Evolutionary conservation across 2,113 vertebrate species (phyloP), one percentile per base, ranked within the genome.

Genomic region (Peucedramus taeniatus): DNA sequence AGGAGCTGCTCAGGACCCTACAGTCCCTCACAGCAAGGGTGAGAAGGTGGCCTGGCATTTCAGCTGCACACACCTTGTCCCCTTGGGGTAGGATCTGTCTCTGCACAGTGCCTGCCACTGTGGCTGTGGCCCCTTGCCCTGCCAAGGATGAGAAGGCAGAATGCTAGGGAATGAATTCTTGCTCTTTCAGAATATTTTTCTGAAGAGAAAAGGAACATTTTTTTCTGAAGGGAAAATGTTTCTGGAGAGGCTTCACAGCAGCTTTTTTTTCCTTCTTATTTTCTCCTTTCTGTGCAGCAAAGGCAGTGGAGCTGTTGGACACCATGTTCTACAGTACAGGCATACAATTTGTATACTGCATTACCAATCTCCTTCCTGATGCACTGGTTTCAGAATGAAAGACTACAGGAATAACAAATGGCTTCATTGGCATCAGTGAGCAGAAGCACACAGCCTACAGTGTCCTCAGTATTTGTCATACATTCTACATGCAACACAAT

Each of bases 101-200:
- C 7, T 35, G 42, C 53, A 6, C 0, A 1, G 22, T 24, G 33
- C 23, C 66, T 63, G 2, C 12, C 31, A 1, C 57, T 27, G 57
- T 33, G 79, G 24, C 49, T 8, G 0, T 42, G 30, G 27, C 33
- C 33, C 6, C 2, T 33, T n/a, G 8, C n/a, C 35, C 20, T 23
- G 9, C 11, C 7, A 10, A 39, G 47, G 26, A 45, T 10, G 28
- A 47, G 61, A 69, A 50, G 8, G 54, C 39, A 59, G 54, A 42
- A 31, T n/a, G 10, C 23, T 47, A 8, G 18, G 42, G 3, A 35
- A 16, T 53, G 6, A 49, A 45, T 33, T 57, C 42, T 42, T 57
- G 23, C 37, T 65, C 59, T 91, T 53, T n/a, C 42, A 76, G 42
- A 75, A n/a, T 28, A 27, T 16, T 64, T 68, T 40, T 7, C 30